These are phyloP conservation scores for Noctua janthina DNA, from an alignment of 2,888 invertebrate genomes.

Conservation along the genomic window DNA sequence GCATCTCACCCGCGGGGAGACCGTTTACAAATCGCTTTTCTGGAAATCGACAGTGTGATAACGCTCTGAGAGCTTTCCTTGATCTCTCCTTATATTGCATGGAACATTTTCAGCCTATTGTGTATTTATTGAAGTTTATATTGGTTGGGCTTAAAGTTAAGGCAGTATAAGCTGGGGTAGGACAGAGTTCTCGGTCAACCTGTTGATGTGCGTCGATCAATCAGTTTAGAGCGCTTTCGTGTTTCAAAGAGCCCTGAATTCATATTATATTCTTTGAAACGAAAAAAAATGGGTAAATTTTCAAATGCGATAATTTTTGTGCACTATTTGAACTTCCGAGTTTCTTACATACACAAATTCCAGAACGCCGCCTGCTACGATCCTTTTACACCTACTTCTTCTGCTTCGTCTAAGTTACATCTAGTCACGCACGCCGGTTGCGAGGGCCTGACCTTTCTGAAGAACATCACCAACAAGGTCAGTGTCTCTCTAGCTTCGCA, in stretches of 20 bases:
- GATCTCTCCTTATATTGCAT: slow-evolving; percentile 9
- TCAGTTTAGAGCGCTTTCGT: not conserved
- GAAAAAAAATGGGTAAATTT: not conserved
- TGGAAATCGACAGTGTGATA: not conserved
- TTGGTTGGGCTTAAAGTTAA: not conserved
- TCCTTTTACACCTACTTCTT: not conserved
- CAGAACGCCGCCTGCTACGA: not conserved
- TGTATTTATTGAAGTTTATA: not conserved
- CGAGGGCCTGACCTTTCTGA: no score
- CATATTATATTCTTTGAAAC: no score
- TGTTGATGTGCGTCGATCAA: not conserved
- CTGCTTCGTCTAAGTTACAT: not conserved
- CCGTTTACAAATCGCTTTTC: not conserved
- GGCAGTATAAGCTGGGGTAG: not conserved
- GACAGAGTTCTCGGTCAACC: not conserved
- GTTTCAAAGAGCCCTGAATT: not conserved
- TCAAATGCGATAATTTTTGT: not conserved
- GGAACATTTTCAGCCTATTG: not conserved
- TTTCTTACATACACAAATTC: not conserved
- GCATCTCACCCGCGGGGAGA: not conserved
- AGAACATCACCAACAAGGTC: no score
- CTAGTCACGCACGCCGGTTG: no score
- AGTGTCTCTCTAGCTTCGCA: no score
- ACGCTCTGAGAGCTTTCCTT: not conserved
- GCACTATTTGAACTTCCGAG: not conserved